phyloP scores from a whole-genome alignment of 2,888 invertebrate genomes.

The Heliconius charithonia region DNA sequence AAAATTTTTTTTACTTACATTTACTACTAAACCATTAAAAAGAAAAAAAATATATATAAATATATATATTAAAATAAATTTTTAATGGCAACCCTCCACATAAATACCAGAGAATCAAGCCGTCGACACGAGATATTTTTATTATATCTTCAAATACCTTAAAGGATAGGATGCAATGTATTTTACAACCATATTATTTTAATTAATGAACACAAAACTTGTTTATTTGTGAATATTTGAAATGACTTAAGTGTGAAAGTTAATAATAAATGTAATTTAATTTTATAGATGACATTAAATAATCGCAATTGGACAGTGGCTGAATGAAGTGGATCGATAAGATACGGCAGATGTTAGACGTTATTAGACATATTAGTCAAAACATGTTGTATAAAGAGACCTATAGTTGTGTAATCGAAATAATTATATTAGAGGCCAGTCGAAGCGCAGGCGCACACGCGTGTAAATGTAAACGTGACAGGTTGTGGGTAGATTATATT shows the following conservation, averaged over 20 bases:
- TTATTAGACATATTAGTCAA: background rate
- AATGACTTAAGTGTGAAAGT: background rate
- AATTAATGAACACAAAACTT: constrained; percentile 27
- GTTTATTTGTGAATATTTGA: constrained; percentile 17
- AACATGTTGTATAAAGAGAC: background rate
- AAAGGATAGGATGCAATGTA: constrained; percentile 18
- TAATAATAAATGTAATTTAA: background rate
- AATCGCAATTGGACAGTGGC: background rate
- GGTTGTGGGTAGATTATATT: too few relatives aligned
- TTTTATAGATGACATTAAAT: background rate
- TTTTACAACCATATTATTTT: constrained; percentile 26
- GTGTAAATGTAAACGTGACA: too few relatives aligned
- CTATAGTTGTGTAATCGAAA: background rate
- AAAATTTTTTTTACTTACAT: too few relatives aligned
- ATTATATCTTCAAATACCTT: constrained; percentile 40
- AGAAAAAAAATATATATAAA: background rate
- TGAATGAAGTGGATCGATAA: background rate
- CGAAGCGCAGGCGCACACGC: too few relatives aligned
- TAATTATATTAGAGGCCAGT: too few relatives aligned
- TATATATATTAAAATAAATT: background rate
- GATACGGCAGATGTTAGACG: background rate
- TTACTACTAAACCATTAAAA: too few relatives aligned
- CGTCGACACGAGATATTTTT: constrained; percentile 43
- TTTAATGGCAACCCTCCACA: constrained; percentile 28
- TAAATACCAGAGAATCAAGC: constrained; percentile 44